Evolutionary conservation across 2,797 vertebrate species (phyloP).

Genomic region (Sebastes jordani): DNA sequence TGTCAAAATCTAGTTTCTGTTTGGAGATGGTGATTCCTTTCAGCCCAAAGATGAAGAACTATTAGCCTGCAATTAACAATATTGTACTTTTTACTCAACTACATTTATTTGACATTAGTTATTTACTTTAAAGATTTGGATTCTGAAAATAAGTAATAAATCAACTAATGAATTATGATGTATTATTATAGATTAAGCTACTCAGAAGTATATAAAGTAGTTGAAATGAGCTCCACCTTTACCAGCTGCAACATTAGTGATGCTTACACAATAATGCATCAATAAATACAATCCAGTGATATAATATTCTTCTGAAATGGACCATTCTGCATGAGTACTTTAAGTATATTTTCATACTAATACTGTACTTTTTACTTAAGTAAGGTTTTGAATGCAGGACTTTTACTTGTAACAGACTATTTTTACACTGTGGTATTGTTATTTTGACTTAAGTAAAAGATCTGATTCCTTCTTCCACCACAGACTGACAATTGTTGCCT

Average conservation of each 20-base stretch:
- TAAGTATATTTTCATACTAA: background rate
- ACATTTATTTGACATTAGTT: too few species aligned
- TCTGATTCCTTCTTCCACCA: background rate
- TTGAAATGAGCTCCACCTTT: background rate
- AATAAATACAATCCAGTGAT: background rate
- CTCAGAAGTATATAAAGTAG: background rate
- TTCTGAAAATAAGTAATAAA: too few species aligned
- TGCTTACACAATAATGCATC: background rate
- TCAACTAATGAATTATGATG: too few species aligned
- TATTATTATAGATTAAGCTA: background rate
- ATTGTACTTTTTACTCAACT: too few species aligned
- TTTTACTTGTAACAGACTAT: background rate
- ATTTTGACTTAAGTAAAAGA: background rate
- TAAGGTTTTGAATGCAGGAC: background rate
- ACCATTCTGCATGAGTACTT: background rate
- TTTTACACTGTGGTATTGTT: background rate
- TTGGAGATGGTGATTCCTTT: background rate
- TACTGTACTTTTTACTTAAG: background rate
- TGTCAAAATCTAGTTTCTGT: background rate
- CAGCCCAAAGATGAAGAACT: background rate
- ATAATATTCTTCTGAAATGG: background rate
- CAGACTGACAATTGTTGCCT: background rate
- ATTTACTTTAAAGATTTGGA: rapidly evolving
- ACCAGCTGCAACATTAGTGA: background rate
- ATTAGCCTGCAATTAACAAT: background rate